phyloP scores from a whole-genome alignment of 2,113 vertebrate species.

The Chloroceryle aenea region DNA sequence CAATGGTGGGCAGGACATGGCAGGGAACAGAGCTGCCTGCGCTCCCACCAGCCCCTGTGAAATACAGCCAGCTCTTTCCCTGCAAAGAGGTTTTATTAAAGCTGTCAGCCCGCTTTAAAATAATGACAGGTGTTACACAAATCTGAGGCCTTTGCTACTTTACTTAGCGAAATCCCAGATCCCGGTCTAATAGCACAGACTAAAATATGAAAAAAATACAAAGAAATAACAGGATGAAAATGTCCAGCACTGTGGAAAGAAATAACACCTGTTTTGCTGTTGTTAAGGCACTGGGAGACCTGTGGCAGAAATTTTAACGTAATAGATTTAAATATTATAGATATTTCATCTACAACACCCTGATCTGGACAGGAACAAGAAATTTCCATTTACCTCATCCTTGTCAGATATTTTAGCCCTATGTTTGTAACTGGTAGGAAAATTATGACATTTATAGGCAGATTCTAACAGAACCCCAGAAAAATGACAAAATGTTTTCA shows the following conservation, averaged over 20 bases:
- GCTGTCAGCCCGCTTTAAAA: constrained; percentile 1
- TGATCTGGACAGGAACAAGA: not conserved
- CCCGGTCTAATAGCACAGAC: not conserved
- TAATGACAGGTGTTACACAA: constrained; percentile 41
- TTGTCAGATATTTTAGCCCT: not conserved
- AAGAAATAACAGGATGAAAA: not conserved
- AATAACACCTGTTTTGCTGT: not conserved
- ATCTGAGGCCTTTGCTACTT: not conserved
- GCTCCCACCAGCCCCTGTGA: not conserved
- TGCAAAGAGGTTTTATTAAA: constrained; percentile 64
- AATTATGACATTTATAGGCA: not conserved
- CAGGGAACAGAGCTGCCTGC: not conserved
- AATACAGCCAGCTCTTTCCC: not conserved
- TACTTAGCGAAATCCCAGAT: not conserved
- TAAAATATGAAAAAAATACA: not conserved
- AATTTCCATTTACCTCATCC: not conserved
- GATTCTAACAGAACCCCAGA: not conserved
- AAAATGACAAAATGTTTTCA: not conserved
- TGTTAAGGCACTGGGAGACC: not conserved
- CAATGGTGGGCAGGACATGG: not conserved
- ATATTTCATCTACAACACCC: not conserved
- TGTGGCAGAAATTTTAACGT: not conserved
- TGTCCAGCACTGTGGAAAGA: not conserved
- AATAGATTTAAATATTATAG: not conserved
- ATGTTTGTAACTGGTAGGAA: not conserved